Evolutionary conservation across 2,888 invertebrate species (phyloP).

Genomic region (Patella depressa): DNA sequence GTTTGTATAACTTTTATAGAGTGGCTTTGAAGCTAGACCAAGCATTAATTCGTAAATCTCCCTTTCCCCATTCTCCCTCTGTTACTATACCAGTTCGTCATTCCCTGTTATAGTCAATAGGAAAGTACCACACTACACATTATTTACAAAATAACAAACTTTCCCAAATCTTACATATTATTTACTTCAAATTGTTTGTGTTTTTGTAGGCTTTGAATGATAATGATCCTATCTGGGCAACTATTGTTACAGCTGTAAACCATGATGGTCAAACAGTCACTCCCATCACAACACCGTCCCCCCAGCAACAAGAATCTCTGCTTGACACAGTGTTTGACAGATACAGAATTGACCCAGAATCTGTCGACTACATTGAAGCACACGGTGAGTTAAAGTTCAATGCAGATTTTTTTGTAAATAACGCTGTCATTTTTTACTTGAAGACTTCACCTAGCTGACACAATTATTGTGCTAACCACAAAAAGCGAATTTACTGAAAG

Average conservation of each 20-base stretch:
- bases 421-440: too few species aligned
- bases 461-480: not conserved
- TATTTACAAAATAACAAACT: too few species aligned
- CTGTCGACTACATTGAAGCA: conserved; percentile 41
- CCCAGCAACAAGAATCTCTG: conserved; percentile 29
- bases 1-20: too few species aligned
- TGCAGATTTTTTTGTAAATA: not conserved
- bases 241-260: conserved; percentile 41
- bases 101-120: too few species aligned
- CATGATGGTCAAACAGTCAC: conserved; percentile 49
- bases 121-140: too few species aligned
- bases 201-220: conserved; percentile 38
- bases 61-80: too few species aligned
- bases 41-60: too few species aligned
- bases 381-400: conserved; percentile 34
- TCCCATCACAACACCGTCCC: conserved; percentile 52
- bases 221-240: conserved; percentile 46
- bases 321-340: conserved; percentile 26
- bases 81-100: too few species aligned
- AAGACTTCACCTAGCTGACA: too few species aligned
- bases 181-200: not conserved
- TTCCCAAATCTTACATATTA: not conserved
- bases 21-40: too few species aligned
- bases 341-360: conserved; percentile 21
- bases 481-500: not conserved